These are phyloP conservation scores for Synaphobranchus kaupii DNA, from an alignment of 2,797 vertebrate genomes.

Conservation along the genomic window DNA sequence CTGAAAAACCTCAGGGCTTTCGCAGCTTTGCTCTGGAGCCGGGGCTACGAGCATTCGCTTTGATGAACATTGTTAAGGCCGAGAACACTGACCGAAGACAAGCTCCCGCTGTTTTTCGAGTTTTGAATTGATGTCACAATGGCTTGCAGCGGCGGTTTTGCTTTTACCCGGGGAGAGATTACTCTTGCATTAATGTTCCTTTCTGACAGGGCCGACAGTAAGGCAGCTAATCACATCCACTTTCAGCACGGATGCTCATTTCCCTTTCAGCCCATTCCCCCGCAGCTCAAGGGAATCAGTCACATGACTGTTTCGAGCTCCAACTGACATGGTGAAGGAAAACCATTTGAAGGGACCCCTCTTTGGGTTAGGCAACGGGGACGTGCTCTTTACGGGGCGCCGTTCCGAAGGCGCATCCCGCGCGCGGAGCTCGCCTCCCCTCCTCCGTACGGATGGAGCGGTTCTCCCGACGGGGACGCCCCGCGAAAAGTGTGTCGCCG, in stretches of 20 bases:
- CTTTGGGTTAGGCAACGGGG: background rate
- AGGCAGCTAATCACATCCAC: background rate
- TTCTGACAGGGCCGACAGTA: background rate
- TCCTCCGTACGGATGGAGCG: background rate
- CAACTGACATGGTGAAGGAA: background rate
- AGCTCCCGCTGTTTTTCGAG: background rate
- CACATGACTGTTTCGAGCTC: background rate
- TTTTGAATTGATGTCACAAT: constrained; percentile 2
- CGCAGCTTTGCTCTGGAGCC: background rate
- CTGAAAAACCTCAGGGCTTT: background rate
- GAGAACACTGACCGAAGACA: background rate
- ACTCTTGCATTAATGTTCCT: background rate
- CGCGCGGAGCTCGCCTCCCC: background rate
- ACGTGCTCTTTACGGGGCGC: too few relatives aligned
- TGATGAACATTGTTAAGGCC: background rate
- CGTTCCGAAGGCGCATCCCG: too few relatives aligned
- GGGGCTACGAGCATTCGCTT: background rate
- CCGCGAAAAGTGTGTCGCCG: background rate
- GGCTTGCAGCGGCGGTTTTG: background rate
- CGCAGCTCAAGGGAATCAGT: background rate
- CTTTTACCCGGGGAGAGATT: background rate
- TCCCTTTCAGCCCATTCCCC: background rate
- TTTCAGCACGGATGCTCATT: background rate
- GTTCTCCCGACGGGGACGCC: background rate
- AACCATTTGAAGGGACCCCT: background rate